Evolutionary conservation across 2,113 vertebrate species (phyloP).

Genomic region (Psilopsiagon aurifrons): DNA sequence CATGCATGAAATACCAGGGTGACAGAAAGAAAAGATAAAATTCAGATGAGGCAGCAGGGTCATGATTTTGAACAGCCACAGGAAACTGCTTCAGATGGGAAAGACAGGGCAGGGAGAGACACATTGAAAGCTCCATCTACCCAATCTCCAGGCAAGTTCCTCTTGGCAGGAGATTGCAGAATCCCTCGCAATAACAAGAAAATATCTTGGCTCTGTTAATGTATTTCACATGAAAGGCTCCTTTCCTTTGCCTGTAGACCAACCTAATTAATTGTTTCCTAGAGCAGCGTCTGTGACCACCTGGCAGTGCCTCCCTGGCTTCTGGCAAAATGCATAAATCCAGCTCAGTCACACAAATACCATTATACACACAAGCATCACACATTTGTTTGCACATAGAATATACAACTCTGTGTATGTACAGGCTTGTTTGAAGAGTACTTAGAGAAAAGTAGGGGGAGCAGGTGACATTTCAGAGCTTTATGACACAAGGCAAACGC

Average conservation of each 20-base stretch:
- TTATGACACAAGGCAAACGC: not conserved
- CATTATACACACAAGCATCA: rapidly evolving
- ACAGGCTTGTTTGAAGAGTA: not conserved
- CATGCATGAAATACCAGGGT: not conserved
- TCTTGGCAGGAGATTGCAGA: slow-evolving; percentile 47
- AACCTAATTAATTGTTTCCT: slow-evolving; percentile 24
- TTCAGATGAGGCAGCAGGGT: not conserved
- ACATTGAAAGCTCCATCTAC: not conserved
- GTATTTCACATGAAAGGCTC: not conserved
- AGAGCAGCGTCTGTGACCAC: not conserved
- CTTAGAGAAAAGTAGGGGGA: not conserved
- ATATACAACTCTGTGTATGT: not conserved
- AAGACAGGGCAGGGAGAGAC: not conserved
- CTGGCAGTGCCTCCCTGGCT: not conserved
- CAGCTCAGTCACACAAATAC: not conserved
- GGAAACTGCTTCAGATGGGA: slow-evolving; percentile 6
- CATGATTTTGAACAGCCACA: not conserved
- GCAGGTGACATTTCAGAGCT: not conserved
- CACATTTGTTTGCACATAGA: rapidly evolving
- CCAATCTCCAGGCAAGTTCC: not conserved
- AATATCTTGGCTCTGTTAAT: not conserved
- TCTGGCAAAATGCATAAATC: not conserved
- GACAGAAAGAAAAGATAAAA: slow-evolving; percentile 1
- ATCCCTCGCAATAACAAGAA: slow-evolving; percentile 14
- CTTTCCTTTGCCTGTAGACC: not conserved